Conservation (phyloP, 2,113 vertebrate genomes). For the Gasterosteus nipponicus region DNA sequence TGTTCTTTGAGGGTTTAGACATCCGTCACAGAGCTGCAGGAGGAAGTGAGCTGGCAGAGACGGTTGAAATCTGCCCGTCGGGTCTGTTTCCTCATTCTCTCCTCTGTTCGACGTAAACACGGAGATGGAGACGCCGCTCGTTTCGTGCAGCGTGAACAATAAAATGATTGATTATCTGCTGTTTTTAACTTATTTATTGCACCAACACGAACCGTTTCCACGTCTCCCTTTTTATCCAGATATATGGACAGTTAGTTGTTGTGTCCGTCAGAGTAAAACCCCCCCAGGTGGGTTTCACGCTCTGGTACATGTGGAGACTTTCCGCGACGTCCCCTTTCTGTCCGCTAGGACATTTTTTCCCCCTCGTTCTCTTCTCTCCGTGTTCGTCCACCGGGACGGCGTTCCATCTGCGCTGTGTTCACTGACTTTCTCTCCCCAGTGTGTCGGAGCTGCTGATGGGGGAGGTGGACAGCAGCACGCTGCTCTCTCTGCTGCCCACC, state of each 20-base stretch:
- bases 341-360: no score
- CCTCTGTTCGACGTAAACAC: constrained; percentile 15
- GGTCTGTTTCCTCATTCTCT: constrained; percentile 70
- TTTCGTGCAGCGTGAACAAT: background rate
- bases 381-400: background rate
- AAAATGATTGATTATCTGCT: background rate
- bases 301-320: background rate
- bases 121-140: background rate
- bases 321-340: background rate
- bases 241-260: no score
- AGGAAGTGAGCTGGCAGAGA: constrained; percentile 73
- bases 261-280: no score
- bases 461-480: constrained; percentile 94
- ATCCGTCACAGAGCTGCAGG: constrained; percentile 43
- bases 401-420: background rate
- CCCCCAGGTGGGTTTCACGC: no score
- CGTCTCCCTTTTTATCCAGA: no score
- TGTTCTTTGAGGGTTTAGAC: constrained; percentile 34
- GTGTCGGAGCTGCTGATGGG: constrained; percentile 97
- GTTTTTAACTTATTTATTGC: background rate
- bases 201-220: background rate
- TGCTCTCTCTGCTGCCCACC: constrained; percentile 89
- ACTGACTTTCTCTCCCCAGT: constrained; percentile 65
- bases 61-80: constrained; percentile 65
- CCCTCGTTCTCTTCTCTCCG: constrained; percentile 1